phyloP scores from a whole-genome alignment of 1,140 invertebrate genomes.

The Pseudomyrmex dendroicus region DNA sequence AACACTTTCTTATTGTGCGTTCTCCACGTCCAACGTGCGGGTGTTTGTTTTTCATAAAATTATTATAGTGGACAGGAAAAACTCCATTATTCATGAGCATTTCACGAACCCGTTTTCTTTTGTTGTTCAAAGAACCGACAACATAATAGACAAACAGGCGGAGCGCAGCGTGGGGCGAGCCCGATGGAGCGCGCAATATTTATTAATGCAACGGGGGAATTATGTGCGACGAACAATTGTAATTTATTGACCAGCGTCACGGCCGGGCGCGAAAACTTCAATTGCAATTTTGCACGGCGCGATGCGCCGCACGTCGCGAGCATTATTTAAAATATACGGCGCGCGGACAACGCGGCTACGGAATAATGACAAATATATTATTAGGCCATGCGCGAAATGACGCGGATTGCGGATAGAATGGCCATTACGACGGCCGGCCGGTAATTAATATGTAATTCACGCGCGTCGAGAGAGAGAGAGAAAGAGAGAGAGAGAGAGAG shows the following conservation, averaged over 20 bases:
- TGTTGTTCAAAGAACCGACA: constrained; percentile 56
- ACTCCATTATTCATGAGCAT: constrained; percentile 46
- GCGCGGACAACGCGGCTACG: constrained; percentile 45
- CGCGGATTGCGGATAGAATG: constrained; percentile 38
- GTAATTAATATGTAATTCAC: constrained; percentile 49
- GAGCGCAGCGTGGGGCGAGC: constrained; percentile 6
- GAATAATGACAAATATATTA: constrained; percentile 74
- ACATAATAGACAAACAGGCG: constrained; percentile 54
- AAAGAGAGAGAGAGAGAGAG: no score
- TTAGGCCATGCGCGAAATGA: constrained; percentile 62
- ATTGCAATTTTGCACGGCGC: constrained; percentile 71
- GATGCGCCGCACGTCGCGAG: constrained; percentile 67
- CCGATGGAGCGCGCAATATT: constrained; percentile 46
- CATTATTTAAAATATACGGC: constrained; percentile 74
- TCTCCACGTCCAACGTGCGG: not conserved
- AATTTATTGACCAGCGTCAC: constrained; percentile 71
- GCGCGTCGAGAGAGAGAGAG: not conserved
- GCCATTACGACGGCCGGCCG: constrained; percentile 30
- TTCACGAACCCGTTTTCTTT: constrained; percentile 47
- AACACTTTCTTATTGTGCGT: not conserved
- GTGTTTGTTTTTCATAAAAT: constrained; percentile 1
- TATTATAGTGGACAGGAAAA: not conserved
- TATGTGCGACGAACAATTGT: constrained; percentile 70
- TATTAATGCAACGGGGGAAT: constrained; percentile 72
- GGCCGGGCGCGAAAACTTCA: constrained; percentile 71